These are phyloP conservation scores for Amblyjoppa fuscipennis DNA, from an alignment of 2,888 invertebrate genomes.

Conservation along the genomic window DNA sequence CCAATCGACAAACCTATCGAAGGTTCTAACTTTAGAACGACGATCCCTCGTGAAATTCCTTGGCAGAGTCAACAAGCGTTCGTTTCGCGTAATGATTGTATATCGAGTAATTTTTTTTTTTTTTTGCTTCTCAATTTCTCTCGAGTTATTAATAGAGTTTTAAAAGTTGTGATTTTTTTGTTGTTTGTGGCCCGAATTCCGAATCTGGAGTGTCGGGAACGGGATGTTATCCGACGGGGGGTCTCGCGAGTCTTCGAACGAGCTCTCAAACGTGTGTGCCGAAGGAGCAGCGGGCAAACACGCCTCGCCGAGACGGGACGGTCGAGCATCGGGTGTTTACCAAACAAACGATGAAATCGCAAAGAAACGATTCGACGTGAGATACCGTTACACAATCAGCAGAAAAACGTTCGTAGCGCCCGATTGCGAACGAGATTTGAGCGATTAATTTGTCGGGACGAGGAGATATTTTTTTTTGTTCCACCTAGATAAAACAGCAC, in stretches of 20 bases:
- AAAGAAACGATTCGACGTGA: slow-evolving; percentile 14
- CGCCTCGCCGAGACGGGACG: slow-evolving; percentile 11
- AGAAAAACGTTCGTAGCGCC: not conserved
- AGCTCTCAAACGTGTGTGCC: not conserved
- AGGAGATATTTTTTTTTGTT: not conserved
- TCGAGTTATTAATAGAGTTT: slow-evolving; percentile 30
- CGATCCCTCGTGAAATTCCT: slow-evolving; percentile 33
- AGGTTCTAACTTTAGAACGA: slow-evolving; percentile 41
- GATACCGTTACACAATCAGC: slow-evolving; percentile 71
- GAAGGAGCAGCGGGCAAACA: slow-evolving; percentile 19
- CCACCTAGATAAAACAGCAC: not conserved
- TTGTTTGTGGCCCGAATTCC: slow-evolving; percentile 1
- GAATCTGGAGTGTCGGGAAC: slow-evolving; percentile 1
- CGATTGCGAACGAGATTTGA: not conserved
- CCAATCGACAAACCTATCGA: slow-evolving; percentile 12
- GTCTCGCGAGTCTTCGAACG: slow-evolving; percentile 6
- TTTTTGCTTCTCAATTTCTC: slow-evolving; percentile 2
- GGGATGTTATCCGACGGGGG: slow-evolving; percentile 21
- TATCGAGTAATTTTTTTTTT: slow-evolving; percentile 18
- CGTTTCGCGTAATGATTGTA: slow-evolving; percentile 24
- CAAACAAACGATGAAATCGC: slow-evolving; percentile 59
- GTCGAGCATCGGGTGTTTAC: slow-evolving; percentile 62
- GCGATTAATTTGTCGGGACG: not conserved
- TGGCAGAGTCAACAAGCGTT: slow-evolving; percentile 45
- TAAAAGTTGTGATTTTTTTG: not conserved